Evolutionary conservation across 2,113 vertebrate genomes (phyloP).

Genomic region (Isichthys henryi): DNA sequence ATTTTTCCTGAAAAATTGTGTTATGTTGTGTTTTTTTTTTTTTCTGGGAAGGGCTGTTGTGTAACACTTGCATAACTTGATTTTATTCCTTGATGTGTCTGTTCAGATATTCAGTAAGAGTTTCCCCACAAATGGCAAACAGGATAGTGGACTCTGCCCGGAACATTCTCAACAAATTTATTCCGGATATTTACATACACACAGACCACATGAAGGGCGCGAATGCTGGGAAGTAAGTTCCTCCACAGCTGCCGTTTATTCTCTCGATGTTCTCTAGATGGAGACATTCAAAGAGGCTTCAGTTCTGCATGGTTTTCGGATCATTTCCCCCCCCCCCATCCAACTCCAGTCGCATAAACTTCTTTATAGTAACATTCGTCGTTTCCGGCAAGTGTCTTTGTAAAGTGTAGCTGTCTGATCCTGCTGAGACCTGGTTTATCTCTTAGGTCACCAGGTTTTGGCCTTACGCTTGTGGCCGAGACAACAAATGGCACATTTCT

Average conservation of each 20-base stretch:
- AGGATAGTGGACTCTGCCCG: conserved; percentile 89
- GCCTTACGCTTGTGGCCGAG: conserved; percentile 82
- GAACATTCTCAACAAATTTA: conserved; percentile 81
- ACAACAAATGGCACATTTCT: conserved; percentile 77
- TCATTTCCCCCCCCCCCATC: background rate
- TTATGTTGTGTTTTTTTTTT: background rate
- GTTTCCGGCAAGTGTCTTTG: background rate
- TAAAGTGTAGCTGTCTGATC: background rate
- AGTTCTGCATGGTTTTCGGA: background rate
- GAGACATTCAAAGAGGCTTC: background rate
- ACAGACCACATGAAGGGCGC: conserved; percentile 92
- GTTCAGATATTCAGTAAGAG: conserved; percentile 79
- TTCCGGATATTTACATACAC: conserved; percentile 94
- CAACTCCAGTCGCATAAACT: background rate
- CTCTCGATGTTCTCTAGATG: background rate
- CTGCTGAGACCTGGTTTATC: background rate
- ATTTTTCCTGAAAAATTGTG: background rate
- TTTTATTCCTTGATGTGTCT: conserved; percentile 41
- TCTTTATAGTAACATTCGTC: background rate
- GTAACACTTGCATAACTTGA: background rate
- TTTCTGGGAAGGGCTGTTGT: background rate
- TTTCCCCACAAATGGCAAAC: conserved; percentile 95
- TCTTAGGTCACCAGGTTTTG: conserved; percentile 88
- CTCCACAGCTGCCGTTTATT: no score
- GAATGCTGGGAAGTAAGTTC: conserved; percentile 86